phyloP scores from a whole-genome alignment of 2,113 vertebrate genomes.

The Capreolus pygargus region DNA sequence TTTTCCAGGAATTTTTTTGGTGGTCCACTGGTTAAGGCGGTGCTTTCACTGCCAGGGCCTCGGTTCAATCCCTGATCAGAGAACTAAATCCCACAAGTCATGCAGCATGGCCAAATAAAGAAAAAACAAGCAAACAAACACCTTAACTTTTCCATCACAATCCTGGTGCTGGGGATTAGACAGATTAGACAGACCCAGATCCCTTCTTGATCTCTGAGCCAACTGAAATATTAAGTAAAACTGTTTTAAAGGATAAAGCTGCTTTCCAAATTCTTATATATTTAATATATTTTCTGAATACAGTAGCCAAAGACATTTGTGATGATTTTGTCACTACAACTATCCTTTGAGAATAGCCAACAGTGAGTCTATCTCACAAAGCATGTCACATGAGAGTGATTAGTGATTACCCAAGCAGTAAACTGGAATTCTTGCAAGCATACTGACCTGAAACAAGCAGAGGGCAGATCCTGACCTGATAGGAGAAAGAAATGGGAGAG shows the following conservation, averaged over 20 bases:
- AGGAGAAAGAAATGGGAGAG: not conserved
- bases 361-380: not conserved
- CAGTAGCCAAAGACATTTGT: not conserved
- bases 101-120: not conserved
- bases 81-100: not conserved
- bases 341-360: not conserved
- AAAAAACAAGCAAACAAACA: not conserved
- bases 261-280: not conserved
- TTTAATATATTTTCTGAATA: conserved; percentile 14
- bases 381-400: not conserved
- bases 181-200: not conserved
- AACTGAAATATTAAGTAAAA: not conserved
- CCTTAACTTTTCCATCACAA: not conserved
- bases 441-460: not conserved
- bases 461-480: not conserved
- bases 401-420: not conserved
- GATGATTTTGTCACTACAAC: not conserved
- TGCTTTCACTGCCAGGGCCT: not conserved
- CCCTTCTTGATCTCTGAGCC: not conserved
- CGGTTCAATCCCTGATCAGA: not conserved
- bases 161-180: no score
- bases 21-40: not conserved
- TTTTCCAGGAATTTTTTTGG: not conserved
- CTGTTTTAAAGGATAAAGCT: not conserved
- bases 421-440: not conserved